Evolutionary conservation across 2,888 invertebrate species (phyloP), one percentile per base, ranked within the genome.

Genomic region (Cerastoderma edule): DNA sequence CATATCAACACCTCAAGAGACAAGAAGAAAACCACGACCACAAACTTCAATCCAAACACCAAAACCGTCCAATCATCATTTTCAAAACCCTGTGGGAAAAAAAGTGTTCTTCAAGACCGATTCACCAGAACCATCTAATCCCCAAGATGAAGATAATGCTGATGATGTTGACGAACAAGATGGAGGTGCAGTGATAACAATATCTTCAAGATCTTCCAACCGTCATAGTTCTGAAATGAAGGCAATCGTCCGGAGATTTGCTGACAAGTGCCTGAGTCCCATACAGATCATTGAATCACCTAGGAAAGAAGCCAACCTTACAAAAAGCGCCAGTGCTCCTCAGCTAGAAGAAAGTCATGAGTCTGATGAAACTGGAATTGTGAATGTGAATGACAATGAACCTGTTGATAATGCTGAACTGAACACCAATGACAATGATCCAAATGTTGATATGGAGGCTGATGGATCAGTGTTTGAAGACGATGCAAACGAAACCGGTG

Each of bases 251-350:
- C 53, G 63, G 24, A 32, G 60, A 39, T 68, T 54, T 65, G 35
- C 32, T 2, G 54, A 74, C 46, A 64, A 60, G 27, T 64, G 71
- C 30, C 22, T 71, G 8, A 71, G 71, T 53, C 71, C 71, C 22
- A 80, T 80, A 30, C 63, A 65, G 4, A 67, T 75, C 24, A 46
- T 73, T 27, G 80, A 76, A 65, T 70, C 71, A 22, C 50, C 69
- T 30, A 72, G 79, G 56, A 24, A 13, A 67, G 44, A 56, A 60
- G 22, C 13, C 24, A 68, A 22, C 33, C 19, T 28, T 16, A 33
- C 27, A 56, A 57, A n/a, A 56, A 33, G 27, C 16, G 10, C 57
- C 39, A 35, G 35, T 56, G 3, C 68, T 57, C 19, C 30, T 6
- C 50, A 19, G 10, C 46, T 19, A 46, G 46, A 46, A 3, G 16